These are phyloP conservation scores for Norana najaformis DNA, from an alignment of 2,888 invertebrate species.

Conservation along the genomic window DNA sequence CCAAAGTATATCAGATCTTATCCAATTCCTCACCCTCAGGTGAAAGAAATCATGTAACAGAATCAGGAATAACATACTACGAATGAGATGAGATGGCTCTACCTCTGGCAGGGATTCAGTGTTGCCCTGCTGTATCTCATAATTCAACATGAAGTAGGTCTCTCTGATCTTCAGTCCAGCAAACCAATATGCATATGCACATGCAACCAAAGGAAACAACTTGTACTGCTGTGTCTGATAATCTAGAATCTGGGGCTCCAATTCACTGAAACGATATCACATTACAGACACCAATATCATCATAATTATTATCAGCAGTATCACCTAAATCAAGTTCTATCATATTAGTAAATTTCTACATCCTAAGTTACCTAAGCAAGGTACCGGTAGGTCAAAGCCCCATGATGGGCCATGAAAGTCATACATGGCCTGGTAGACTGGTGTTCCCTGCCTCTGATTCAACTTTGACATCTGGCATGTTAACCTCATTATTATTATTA, in stretches of 20 bases:
- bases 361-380: too few relatives aligned
- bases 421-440: too few relatives aligned
- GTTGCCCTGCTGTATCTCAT: conserved; percentile 79
- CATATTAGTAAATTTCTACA: too few relatives aligned
- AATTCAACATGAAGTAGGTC: conserved; percentile 51
- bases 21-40: too few relatives aligned
- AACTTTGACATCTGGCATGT: too few relatives aligned
- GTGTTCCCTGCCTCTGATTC: too few relatives aligned
- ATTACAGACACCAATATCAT: not conserved
- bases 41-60: not conserved
- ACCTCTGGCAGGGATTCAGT: conserved; percentile 79
- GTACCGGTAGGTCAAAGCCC: too few relatives aligned
- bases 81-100: not conserved
- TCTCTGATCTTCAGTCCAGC: conserved; percentile 56
- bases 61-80: not conserved
- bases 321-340: too few relatives aligned
- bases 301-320: not conserved
- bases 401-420: too few relatives aligned
- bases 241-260: conserved; percentile 87
- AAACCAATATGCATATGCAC: conserved; percentile 78
- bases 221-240: conserved; percentile 93
- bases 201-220: conserved; percentile 80
- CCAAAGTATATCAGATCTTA: too few relatives aligned
- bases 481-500: too few relatives aligned
- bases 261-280: conserved; percentile 65